Evolutionary conservation across 2,113 vertebrate species (phyloP), one percentile per base, ranked within the genome.

Genomic region (Peromyscus maniculatus): DNA sequence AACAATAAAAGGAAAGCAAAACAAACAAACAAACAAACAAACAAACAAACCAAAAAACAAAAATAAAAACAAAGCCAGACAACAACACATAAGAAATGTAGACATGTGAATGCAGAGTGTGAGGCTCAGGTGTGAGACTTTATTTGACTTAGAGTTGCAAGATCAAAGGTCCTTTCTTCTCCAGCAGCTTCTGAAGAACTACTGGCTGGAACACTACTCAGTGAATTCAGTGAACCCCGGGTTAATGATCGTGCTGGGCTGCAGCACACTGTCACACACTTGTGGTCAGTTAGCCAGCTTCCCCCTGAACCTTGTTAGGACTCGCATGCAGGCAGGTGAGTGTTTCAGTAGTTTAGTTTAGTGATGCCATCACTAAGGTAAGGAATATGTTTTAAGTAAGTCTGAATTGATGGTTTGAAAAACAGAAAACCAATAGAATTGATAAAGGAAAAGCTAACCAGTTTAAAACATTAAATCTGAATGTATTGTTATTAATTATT

Each of bases 251-350:
- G 80, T 99, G 97, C 62, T 99, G 97, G 99, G 98, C 55, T 99
- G 99, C 67, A 99, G 99, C 66, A 99, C 99, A 0, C 52, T 98
- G 82, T 99, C 99, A 21, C 99, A 99, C 94, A 99, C 99, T 0
- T 99, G 99, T 59, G 99, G 99, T 43, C 99, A 99, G 97, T 95
- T 99, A 78, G 99, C 99, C 96, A 99, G 99, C 95, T 99, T 99
- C 95, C 99, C 99, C 22, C 98, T 99, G 1, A 99, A 99, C 72
- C 99, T 99, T 3, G 87, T 99, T 92, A 99, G 99, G 97, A 99
- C 99, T 69, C 98, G 99, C 87, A 99, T 99, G 99, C 99, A 99
- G 97, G 99, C 99, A 82, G 99, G 99, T 99, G 98, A 98, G 98
- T 92, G 36, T 24, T 17, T 59, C 57, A 46, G 17, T 17, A 4